A percentile compares a stretch with the other conserved stretches of the same genome.
Conservation (phyloP, 2,888 invertebrate species). For the Heliconius sara region DNA sequence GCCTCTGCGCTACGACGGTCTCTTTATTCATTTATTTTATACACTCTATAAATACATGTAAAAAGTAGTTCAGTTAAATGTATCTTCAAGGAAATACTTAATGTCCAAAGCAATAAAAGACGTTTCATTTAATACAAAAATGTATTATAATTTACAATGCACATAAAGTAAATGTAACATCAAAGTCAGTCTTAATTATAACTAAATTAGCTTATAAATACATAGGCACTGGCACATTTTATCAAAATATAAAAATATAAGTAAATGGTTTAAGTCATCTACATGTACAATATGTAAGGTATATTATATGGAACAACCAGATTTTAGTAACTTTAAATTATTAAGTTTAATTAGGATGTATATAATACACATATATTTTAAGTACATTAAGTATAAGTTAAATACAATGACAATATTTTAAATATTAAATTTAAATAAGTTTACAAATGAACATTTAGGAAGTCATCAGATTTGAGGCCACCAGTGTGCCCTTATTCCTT, state of each 20-base stretch:
- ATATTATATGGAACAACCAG: slow-evolving; percentile 27
- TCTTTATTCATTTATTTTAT: background rate
- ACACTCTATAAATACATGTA: background rate
- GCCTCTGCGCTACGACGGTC: too few species aligned
- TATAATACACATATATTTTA: slow-evolving; percentile 8
- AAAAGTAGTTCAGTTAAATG: background rate
- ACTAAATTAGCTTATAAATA: slow-evolving; percentile 63
- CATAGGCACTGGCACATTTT: slow-evolving; percentile 80
- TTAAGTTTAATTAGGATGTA: slow-evolving; percentile 8
- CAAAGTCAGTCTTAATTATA: slow-evolving; percentile 80
- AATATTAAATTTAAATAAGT: background rate
- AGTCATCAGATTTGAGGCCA: background rate
- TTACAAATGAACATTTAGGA: background rate
- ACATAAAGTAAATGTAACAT: slow-evolving; percentile 76
- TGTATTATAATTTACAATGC: slow-evolving; percentile 69
- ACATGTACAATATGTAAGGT: background rate
- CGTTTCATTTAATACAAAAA: slow-evolving; percentile 56
- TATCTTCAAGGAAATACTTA: background rate
- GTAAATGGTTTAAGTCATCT: slow-evolving; percentile 33
- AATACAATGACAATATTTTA: background rate
- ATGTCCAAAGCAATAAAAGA: slow-evolving; percentile 4
- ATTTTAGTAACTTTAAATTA: slow-evolving; percentile 26
- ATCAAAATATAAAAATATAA: slow-evolving; percentile 48
- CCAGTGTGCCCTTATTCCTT: too few species aligned
- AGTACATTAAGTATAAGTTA: slow-evolving; percentile 13